Base-by-base conservation (phyloP, 92 coral and sea anemone species). In the Heteractis magnifica region DNA sequence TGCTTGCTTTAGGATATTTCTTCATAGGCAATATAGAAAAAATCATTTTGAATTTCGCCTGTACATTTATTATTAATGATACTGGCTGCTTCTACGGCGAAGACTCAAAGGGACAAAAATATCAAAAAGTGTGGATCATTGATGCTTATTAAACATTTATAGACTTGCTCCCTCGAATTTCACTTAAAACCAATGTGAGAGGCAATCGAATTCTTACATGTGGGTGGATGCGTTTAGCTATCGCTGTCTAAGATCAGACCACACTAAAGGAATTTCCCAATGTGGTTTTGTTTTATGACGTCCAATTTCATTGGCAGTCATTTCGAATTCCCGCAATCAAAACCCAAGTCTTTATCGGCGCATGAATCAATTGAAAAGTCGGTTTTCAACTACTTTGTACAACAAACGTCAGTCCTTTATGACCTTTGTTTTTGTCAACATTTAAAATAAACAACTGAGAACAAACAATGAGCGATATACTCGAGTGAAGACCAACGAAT, bases 371-470 rank as follows among this genome's bases (percentile, higher is more conserved):
- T 68, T 68, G 44, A 68, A 23, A 68, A 68, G 73, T 68, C 49
- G 73, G 73, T 68, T 68, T 12, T 10, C 12, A 68, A 68, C 73
- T 68, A 68, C 73, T 8, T 26, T 68, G 9, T 10, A 10, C 14
- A 10, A 68, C 73, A 21, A 68, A 68, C 73, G 49, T 68, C 73
- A 68, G 4, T 14, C 49, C 73, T 68, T 15, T 21, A 20, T 68
- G 73, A 68, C 73, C 49, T 68, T 34, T 20, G 23, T 20, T 68
- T 68, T 68, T 68, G 73, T 68, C 73, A 23, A 68, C 73, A 68
- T 20, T 68, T 68, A 23, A 12, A 68, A 50, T 68, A 21, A 68
- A 58, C 49, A 78, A 34, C 20, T 16, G 21, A 65, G 71, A 52
- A 23, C 44, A 70, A 68, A 49, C 65, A 70, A 70, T 81, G 34